Percentiles rank a stretch among this genome's conserved stretches.
Conservation (phyloP, 2,888 invertebrate genomes). For the Oxycera nigricornis region DNA sequence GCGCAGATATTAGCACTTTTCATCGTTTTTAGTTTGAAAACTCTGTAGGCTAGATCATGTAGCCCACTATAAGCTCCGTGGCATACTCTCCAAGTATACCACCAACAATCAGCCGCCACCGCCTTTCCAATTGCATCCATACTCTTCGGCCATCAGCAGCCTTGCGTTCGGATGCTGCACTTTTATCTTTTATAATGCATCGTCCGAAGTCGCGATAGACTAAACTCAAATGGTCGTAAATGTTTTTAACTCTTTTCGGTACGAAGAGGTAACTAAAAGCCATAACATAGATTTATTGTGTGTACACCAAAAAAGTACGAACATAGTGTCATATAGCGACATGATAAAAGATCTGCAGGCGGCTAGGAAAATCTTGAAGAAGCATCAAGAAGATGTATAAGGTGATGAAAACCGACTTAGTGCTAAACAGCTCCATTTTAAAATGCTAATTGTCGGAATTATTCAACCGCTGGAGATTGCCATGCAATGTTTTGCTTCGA, state of each 20-base stretch:
- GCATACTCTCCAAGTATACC: too few relatives aligned
- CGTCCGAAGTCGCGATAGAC: slow-evolving; percentile 18
- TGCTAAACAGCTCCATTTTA: slow-evolving; percentile 37
- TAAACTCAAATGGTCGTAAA: not conserved
- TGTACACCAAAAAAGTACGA: slow-evolving; percentile 12
- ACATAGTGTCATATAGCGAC: slow-evolving; percentile 22
- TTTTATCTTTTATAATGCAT: slow-evolving; percentile 38
- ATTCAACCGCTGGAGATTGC: not conserved
- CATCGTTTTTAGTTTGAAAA: too few relatives aligned
- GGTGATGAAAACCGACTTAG: slow-evolving; percentile 26
- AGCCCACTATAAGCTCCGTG: too few relatives aligned
- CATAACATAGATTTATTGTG: not conserved
- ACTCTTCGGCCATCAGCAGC: not conserved
- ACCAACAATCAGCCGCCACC: not conserved
- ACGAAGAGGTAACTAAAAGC: slow-evolving; percentile 27
- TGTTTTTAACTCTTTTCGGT: slow-evolving; percentile 27
- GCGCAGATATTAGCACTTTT: too few relatives aligned
- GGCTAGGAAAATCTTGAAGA: slow-evolving; percentile 1
- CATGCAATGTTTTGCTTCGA: not conserved
- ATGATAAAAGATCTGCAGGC: slow-evolving; percentile 14
- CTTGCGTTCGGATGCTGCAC: slow-evolving; percentile 20
- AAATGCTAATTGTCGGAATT: slow-evolving; percentile 37
- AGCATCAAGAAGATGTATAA: slow-evolving; percentile 14
- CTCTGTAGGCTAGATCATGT: too few relatives aligned
- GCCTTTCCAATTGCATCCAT: not conserved